Conservation (phyloP, 2,797 vertebrate genomes). For the Cygnus olor region DNA sequence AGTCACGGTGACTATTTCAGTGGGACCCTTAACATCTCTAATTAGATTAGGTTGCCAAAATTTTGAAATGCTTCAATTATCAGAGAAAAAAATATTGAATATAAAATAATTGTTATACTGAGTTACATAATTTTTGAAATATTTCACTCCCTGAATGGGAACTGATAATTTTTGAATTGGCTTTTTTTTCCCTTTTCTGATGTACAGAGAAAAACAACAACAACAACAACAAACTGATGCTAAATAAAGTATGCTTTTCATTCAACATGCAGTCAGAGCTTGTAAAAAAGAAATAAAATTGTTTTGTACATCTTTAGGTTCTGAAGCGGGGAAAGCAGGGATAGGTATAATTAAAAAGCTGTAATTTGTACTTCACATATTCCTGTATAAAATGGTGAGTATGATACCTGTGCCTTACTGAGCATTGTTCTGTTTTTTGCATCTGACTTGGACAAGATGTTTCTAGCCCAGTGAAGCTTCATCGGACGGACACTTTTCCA, state of each 20-base stretch:
- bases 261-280: background rate
- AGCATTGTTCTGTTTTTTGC: background rate
- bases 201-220: background rate
- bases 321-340: background rate
- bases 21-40: background rate
- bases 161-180: background rate
- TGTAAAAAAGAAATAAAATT: background rate
- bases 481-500: constrained; percentile 82
- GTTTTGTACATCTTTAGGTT: background rate
- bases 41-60: background rate
- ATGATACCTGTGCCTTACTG: background rate
- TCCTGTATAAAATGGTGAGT: background rate
- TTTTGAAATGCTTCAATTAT: background rate
- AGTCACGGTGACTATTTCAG: background rate
- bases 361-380: background rate
- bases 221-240: background rate
- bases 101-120: background rate
- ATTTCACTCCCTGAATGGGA: background rate
- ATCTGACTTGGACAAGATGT: constrained; percentile 68
- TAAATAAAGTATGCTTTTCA: background rate
- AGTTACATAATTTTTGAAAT: background rate
- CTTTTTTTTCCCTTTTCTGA: background rate
- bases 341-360: background rate
- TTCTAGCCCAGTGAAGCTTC: constrained; percentile 79
- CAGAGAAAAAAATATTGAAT: background rate